phyloP scores from a whole-genome alignment of 2,797 vertebrate species.

The Parauchenoglanis ngamensis region DNA sequence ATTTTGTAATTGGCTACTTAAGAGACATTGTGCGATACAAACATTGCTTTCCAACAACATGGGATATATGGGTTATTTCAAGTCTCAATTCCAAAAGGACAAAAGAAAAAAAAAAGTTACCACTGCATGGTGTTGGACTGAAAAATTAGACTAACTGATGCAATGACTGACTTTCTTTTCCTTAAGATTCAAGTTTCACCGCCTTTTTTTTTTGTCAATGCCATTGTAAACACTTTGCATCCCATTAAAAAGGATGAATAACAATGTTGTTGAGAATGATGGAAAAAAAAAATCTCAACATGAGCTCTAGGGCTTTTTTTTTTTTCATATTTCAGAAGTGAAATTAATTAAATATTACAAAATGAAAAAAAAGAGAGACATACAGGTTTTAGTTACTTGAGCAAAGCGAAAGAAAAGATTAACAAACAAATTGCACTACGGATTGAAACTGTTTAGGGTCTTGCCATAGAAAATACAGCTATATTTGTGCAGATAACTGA shows the following conservation, averaged over 20 bases:
- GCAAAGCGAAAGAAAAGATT: slow-evolving; percentile 61
- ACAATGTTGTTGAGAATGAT: slow-evolving; percentile 70
- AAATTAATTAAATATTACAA: slow-evolving; percentile 50
- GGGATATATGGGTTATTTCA: slow-evolving; percentile 81
- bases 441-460: slow-evolving; percentile 56
- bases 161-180: slow-evolving; percentile 71
- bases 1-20: slow-evolving; percentile 82
- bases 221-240: slow-evolving; percentile 81
- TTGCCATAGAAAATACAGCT: slow-evolving; percentile 62
- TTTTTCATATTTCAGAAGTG: slow-evolving; percentile 38
- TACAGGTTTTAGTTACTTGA: slow-evolving; percentile 61
- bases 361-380: slow-evolving; percentile 43
- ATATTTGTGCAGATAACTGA: slow-evolving; percentile 64
- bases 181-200: slow-evolving; percentile 82
- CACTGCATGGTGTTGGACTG: slow-evolving; percentile 70
- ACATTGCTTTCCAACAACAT: slow-evolving; percentile 79
- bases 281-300: slow-evolving; percentile 42
- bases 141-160: slow-evolving; percentile 67
- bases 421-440: slow-evolving; percentile 56
- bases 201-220: slow-evolving; percentile 71
- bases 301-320: slow-evolving; percentile 48
- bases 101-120: slow-evolving; percentile 72
- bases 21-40: slow-evolving; percentile 84
- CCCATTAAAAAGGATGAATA: slow-evolving; percentile 70
- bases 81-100: slow-evolving; percentile 80